Conservation (phyloP, 1,140 invertebrate species). For the Ephestia elutella region DNA sequence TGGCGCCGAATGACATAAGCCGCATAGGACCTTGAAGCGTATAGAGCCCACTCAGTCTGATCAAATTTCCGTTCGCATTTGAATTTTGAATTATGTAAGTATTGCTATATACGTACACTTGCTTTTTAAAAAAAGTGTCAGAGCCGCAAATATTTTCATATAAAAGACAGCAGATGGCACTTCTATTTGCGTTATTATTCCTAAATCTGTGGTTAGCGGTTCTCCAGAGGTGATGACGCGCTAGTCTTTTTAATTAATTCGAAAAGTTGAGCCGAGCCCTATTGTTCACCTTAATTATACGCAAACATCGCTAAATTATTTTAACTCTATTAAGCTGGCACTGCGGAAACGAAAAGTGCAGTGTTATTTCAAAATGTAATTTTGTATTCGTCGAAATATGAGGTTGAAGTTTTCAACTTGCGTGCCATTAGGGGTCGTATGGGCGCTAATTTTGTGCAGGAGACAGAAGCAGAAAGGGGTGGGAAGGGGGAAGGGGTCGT, state of each 20-base stretch:
- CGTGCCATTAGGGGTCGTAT: background rate
- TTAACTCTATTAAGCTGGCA: background rate
- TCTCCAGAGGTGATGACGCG: slow-evolving; percentile 28
- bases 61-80: no score
- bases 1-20: no score
- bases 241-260: slow-evolving; percentile 38
- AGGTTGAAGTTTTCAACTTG: background rate
- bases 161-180: no score
- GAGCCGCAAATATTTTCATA: no score
- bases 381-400: slow-evolving; percentile 5
- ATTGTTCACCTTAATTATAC: slow-evolving; percentile 11
- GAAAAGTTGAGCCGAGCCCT: slow-evolving; percentile 24
- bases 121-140: no score
- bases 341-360: background rate
- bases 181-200: no score
- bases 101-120: no score
- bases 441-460: slow-evolving; percentile 4
- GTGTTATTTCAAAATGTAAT: background rate
- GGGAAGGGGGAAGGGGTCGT: background rate
- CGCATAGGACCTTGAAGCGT: no score
- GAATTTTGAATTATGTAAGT: no score
- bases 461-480: background rate
- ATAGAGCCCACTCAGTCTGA: no score
- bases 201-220: slow-evolving; percentile 17
- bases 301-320: background rate